Evolutionary conservation across 2,113 vertebrate species (phyloP), one percentile per base, ranked within the genome.

Genomic region (Apus apus): DNA sequence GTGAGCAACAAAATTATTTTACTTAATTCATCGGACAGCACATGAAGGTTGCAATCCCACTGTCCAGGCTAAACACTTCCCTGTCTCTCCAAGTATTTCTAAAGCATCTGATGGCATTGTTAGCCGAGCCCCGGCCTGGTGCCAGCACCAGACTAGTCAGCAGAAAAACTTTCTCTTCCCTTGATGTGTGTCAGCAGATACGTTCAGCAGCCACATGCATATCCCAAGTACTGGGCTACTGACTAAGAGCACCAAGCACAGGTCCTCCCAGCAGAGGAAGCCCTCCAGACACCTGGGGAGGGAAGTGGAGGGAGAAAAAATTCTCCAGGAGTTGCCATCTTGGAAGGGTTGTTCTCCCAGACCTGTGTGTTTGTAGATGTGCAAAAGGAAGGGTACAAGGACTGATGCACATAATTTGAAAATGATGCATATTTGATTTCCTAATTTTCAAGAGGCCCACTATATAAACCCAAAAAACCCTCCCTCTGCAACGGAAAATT

Each of bases 21-120:
- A 19, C 7, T 73, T 46, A 57, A 46, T 93, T 79, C 21, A 23
- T 18, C 8, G 46, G 25, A 32, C 25, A 68, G 23, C 14, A 21
- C 8, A 6, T 23, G 53, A 87, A 78, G 25, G 18, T 45, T 0
- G 0, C 22, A 53, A 58, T 71, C 57, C 34, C 0, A 0, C 48
- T 78, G 32, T 60, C 53, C 26, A 56, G 29, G 13, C 22, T n/a
- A 56, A 7, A 3, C 19, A 62, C 3, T 25, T 65, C 32, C 89
- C 60, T 64, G 18, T 60, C 60, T 34, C 11, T 1, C 30, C 46
- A 34, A 62, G 15, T 78, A 40, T 75, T 74, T 68, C 66, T 72
- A n/a, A 94, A 89, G 30, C 15, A 58, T 60, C 23, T n/a, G 15
- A 36, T 66, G 26, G 12, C 60, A 64, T 51, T 72, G 34, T n/a